Conservation (phyloP, 2,797 vertebrate species). For the Parambassis ranga region DNA sequence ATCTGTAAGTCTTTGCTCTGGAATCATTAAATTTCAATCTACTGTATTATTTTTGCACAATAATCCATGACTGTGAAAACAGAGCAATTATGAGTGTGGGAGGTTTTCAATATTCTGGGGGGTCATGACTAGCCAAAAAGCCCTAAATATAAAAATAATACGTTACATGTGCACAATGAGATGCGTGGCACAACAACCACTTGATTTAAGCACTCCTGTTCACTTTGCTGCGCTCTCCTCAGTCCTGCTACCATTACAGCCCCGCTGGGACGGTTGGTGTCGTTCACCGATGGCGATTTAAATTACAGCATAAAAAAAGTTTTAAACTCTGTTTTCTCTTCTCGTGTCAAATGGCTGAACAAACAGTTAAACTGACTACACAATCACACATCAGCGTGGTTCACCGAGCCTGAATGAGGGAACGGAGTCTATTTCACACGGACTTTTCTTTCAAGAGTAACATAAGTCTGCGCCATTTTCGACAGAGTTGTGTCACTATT, state of each 20-base stretch:
- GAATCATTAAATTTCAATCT: no score
- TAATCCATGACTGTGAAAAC: no score
- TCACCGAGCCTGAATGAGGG: neutral
- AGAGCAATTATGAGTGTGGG: no score
- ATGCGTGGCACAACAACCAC: no score
- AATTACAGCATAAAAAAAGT: slow-evolving; percentile 61
- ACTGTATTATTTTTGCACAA: no score
- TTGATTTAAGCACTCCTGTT: no score
- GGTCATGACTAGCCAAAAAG: no score
- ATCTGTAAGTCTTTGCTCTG: no score
- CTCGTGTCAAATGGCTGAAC: neutral
- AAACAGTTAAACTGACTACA: fast-evolving
- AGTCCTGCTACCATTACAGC: neutral
- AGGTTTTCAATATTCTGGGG: no score
- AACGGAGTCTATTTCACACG: slow-evolving; percentile 10
- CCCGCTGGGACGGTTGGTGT: slow-evolving; percentile 39
- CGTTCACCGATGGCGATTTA: slow-evolving; percentile 46
- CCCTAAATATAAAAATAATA: no score
- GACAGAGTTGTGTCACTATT: slow-evolving; percentile 68
- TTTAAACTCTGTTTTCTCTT: slow-evolving; percentile 28
- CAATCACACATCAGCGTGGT: fast-evolving
- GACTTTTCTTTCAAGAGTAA: slow-evolving; percentile 63
- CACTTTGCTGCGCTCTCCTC: neutral
- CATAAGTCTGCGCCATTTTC: slow-evolving; percentile 79
- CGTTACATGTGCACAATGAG: no score